phyloP scores from a whole-genome alignment of 2,888 invertebrate genomes.

The Nephrotoma appendiculata region DNA sequence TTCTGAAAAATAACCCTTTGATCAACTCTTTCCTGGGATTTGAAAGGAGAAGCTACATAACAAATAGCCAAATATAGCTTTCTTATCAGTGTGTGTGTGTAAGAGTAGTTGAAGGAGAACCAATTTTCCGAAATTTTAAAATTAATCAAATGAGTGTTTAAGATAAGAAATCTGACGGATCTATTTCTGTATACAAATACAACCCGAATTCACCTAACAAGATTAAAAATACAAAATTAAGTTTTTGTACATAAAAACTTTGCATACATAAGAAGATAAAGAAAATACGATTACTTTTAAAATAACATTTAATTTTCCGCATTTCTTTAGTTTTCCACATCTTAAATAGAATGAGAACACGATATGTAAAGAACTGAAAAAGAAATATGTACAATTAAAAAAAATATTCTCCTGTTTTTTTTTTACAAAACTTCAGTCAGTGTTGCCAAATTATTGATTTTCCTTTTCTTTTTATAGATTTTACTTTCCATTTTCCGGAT shows the following conservation, averaged over 20 bases:
- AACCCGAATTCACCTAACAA: too few relatives aligned
- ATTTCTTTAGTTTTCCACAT: not conserved
- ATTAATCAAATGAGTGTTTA: too few relatives aligned
- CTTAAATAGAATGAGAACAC: not conserved
- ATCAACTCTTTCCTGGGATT: too few relatives aligned
- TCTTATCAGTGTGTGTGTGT: too few relatives aligned
- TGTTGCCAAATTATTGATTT: not conserved
- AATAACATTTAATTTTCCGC: not conserved
- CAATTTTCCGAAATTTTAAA: too few relatives aligned
- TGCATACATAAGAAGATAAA: not conserved
- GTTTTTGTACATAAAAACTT: not conserved
- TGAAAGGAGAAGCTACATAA: too few relatives aligned
- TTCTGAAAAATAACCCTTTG: too few relatives aligned
- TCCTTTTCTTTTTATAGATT: not conserved
- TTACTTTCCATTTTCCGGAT: slow-evolving; percentile 6
- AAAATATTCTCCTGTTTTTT: not conserved
- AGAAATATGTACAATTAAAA: not conserved
- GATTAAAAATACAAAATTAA: not conserved
- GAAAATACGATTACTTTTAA: not conserved
- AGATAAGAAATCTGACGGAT: too few relatives aligned
- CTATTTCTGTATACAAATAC: too few relatives aligned
- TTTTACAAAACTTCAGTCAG: not conserved
- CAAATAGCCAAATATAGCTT: too few relatives aligned
- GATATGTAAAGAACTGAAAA: not conserved
- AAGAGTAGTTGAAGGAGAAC: too few relatives aligned